Percentiles rank a stretch among this genome's conserved stretches.
These are phyloP conservation scores for Mylabris phalerata DNA, from an alignment of 1,140 invertebrate genomes.

Conservation along the genomic window DNA sequence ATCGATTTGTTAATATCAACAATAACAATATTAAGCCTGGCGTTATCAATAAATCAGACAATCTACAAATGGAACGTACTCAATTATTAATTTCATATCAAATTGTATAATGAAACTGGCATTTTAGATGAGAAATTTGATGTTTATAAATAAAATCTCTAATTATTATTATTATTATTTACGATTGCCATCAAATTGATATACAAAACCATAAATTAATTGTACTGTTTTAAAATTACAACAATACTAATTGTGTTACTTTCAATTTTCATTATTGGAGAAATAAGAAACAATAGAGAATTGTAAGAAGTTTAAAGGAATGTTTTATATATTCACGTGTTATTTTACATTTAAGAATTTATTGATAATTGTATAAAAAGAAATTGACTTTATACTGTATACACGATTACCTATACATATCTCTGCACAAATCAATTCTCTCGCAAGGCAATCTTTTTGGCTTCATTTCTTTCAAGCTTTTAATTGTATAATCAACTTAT, in stretches of 20 bases:
- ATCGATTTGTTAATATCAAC: conserved; percentile 1
- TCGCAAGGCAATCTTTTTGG: conserved; percentile 6
- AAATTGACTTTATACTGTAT: no score
- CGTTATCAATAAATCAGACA: conserved; percentile 3
- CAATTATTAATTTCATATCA: conserved; percentile 6
- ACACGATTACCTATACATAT: conserved; percentile 11
- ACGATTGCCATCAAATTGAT: no score
- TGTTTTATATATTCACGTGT: conserved; percentile 13
- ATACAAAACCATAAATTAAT: no score
- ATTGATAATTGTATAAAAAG: conserved; percentile 8
- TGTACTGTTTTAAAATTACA: no score
- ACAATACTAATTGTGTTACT: no score
- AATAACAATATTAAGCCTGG: neutral
- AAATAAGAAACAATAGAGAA: no score
- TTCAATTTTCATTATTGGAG: no score
- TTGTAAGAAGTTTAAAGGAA: neutral
- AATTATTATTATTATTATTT: no score
- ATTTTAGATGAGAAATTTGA: conserved; percentile 16
- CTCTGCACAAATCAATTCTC: conserved; percentile 1
- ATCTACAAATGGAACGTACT: conserved; percentile 7
- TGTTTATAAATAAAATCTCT: neutral
- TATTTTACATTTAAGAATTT: conserved; percentile 12
- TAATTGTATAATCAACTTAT: conserved; percentile 9
- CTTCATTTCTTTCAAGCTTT: conserved; percentile 8
- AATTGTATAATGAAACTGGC: conserved; percentile 2